Evolutionary conservation across 2,797 vertebrate genomes (phyloP).

Genomic region (Pteronotus mesoamericanus): DNA sequence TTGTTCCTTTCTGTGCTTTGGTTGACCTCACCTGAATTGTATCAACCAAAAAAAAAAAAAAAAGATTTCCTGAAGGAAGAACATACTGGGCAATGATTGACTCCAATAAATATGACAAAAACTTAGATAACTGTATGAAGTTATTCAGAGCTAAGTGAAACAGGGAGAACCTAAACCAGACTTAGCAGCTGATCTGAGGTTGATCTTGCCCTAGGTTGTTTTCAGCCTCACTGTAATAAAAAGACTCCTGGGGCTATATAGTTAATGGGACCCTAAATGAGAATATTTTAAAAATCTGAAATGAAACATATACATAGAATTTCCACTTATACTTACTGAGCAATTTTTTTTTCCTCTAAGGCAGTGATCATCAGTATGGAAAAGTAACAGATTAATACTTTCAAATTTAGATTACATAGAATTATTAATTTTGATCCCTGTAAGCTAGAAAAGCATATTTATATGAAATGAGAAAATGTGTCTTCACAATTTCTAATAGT

Average conservation of each 20-base stretch:
- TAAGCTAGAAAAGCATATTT: conserved; percentile 7
- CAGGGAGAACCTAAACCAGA: not conserved
- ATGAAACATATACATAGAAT: not conserved
- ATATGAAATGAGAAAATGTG: not conserved
- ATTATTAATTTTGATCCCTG: conserved; percentile 32
- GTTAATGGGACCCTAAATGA: not conserved
- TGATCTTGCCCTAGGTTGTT: not conserved
- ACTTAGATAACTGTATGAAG: not conserved
- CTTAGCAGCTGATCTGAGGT: not conserved
- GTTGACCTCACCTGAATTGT: not conserved
- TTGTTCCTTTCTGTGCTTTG: not conserved
- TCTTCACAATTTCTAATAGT: not conserved
- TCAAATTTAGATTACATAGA: not conserved
- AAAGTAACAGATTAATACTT: conserved; percentile 23
- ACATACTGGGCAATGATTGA: not conserved
- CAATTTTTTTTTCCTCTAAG: not conserved
- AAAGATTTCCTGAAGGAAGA: not conserved
- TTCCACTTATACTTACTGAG: not conserved
- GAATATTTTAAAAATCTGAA: not conserved
- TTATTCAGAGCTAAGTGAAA: not conserved
- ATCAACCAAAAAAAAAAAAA: not conserved
- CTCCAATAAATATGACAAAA: not conserved
- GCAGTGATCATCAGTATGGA: not conserved
- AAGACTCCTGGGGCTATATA: not conserved
- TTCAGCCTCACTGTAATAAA: not conserved